Evolutionary conservation across 1,140 invertebrate species (phyloP).

Genomic region (Trichonephila clavipes): DNA sequence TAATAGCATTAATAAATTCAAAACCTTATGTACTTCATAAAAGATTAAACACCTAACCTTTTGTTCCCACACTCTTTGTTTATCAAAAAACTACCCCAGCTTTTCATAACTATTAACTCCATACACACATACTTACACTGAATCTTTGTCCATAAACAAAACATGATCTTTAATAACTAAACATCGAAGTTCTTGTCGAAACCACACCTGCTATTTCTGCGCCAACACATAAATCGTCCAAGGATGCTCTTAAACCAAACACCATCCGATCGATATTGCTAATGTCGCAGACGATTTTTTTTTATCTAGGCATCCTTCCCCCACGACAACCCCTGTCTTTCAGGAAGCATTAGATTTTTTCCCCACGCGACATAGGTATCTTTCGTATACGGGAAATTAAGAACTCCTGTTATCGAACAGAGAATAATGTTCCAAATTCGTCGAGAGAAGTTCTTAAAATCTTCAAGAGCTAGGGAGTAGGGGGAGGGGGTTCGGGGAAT

Average conservation of each 20-base stretch:
- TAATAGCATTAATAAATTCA: too few relatives aligned
- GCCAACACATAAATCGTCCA: background rate
- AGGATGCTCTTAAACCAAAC: constrained; percentile 47
- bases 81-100: too few relatives aligned
- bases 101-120: too few relatives aligned
- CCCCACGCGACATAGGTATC: background rate
- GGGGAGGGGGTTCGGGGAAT: background rate
- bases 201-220: constrained; percentile 6
- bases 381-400: constrained; percentile 59
- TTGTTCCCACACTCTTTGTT: too few relatives aligned
- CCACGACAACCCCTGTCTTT: background rate
- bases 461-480: background rate
- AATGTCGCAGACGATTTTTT: constrained; percentile 46
- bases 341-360: constrained; percentile 39
- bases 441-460: constrained; percentile 19
- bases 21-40: too few relatives aligned
- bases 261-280: constrained; percentile 55
- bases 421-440: constrained; percentile 36
- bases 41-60: too few relatives aligned
- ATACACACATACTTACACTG: too few relatives aligned
- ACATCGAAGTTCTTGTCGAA: constrained; percentile 3
- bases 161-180: constrained; percentile 23
- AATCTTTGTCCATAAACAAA: constrained; percentile 16
- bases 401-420: constrained; percentile 62
- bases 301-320: background rate